Percentiles rank a stretch among this genome's conserved stretches.
Evolutionary conservation across 2,113 vertebrate genomes (phyloP).

Genomic region (Tetrax tetrax): DNA sequence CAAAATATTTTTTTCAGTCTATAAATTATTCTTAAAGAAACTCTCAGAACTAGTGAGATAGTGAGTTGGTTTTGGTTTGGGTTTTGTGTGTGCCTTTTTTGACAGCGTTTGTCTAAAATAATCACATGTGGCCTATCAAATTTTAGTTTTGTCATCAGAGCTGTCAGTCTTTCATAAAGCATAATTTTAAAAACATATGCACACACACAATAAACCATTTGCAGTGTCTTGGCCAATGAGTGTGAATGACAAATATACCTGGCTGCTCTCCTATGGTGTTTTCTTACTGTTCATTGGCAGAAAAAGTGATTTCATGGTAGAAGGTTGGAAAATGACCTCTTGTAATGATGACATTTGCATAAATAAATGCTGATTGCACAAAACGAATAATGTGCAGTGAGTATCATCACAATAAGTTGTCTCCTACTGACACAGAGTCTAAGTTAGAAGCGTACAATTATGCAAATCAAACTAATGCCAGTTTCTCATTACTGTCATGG

Average conservation of each 20-base stretch:
- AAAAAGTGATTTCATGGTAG: conserved; percentile 90
- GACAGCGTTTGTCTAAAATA: conserved; percentile 67
- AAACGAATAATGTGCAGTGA: conserved; percentile 85
- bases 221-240: conserved; percentile 55
- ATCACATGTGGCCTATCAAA: conserved; percentile 47
- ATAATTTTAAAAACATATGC: conserved; percentile 47
- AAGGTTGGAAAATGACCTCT: conserved; percentile 94
- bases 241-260: conserved; percentile 69
- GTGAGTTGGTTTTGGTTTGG: conserved; percentile 26
- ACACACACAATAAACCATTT: conserved; percentile 32
- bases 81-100: conserved; percentile 28
- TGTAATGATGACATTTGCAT: conserved; percentile 95
- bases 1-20: conserved; percentile 68
- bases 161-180: conserved; percentile 67
- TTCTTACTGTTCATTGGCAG: conserved; percentile 78
- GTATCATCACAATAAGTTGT: conserved; percentile 90
- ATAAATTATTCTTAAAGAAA: conserved; percentile 75
- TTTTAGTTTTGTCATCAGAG: conserved; percentile 69
- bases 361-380: conserved; percentile 97
- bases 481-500: conserved; percentile 95
- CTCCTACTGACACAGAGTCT: conserved; percentile 91
- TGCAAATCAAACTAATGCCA: conserved; percentile 97
- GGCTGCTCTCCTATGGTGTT: conserved; percentile 64
- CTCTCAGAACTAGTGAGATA: conserved; percentile 45
- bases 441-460: conserved; percentile 90